These are phyloP conservation scores for Melopsittacus undulatus DNA, from an alignment of 2,797 vertebrate species.

Conservation along the genomic window DNA sequence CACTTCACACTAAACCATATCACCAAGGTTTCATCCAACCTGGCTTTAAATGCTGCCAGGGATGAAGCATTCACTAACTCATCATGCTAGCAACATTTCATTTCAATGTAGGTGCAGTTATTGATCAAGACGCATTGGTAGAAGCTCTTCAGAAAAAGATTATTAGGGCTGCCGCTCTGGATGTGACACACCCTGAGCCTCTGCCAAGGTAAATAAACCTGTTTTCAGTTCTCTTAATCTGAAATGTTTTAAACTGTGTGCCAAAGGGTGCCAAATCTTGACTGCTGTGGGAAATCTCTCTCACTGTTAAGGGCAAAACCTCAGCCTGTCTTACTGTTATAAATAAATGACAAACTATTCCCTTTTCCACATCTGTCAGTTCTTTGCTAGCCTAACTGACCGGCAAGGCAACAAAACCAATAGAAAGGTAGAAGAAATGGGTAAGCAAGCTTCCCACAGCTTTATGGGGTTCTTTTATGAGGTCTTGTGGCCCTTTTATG, in stretches of 20 bases:
- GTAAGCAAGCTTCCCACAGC: neutral
- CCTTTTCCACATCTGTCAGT: neutral
- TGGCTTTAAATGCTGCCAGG: too few species aligned
- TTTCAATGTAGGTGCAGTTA: slow-evolving; percentile 72
- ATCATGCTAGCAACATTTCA: neutral
- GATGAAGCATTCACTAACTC: neutral
- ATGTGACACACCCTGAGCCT: slow-evolving; percentile 81
- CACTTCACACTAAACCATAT: too few species aligned
- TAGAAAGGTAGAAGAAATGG: neutral
- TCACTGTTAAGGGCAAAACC: neutral
- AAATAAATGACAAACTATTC: neutral
- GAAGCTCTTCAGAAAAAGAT: slow-evolving; percentile 74
- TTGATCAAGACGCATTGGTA: slow-evolving; percentile 81
- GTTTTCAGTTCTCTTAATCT: neutral
- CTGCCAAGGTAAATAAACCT: slow-evolving; percentile 72
- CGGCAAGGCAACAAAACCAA: neutral
- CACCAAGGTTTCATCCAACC: too few species aligned
- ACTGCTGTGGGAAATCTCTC: rapidly evolving
- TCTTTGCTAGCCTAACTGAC: neutral
- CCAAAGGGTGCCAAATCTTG: neutral
- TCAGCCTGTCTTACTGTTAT: neutral
- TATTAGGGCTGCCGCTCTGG: slow-evolving; percentile 78
- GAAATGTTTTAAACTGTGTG: neutral
- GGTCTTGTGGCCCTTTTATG: neutral
- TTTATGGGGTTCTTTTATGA: neutral